phyloP scores from a whole-genome alignment of 2,888 invertebrate species.

The Dendrolimus pini region DNA sequence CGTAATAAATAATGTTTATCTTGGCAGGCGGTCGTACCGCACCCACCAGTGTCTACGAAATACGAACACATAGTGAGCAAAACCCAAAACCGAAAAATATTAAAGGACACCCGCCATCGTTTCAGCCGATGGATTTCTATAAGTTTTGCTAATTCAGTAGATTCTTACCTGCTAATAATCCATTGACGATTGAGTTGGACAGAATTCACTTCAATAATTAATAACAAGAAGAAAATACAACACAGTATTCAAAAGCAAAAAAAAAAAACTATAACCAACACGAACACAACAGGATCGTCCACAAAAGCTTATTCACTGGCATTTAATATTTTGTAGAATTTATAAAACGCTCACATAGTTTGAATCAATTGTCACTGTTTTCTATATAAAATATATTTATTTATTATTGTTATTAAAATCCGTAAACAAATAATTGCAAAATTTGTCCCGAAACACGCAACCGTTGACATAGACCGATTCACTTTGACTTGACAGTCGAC shows the following conservation, averaged over 20 bases:
- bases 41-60: constrained; percentile 6
- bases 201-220: neutral
- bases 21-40: constrained; percentile 1
- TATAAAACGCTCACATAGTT: neutral
- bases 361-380: neutral
- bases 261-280: neutral
- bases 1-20: neutral
- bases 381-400: neutral
- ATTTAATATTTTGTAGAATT: neutral
- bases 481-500: neutral
- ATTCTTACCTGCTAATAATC: constrained; percentile 53
- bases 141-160: neutral
- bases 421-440: neutral
- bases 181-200: constrained; percentile 31
- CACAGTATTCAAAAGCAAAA: too few species aligned
- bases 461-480: neutral
- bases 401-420: neutral
- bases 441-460: neutral
- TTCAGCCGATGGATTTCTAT: neutral
- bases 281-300: neutral
- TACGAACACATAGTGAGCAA: constrained; percentile 13
- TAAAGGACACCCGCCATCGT: constrained; percentile 3
- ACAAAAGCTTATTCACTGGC: neutral
- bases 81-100: constrained; percentile 6
- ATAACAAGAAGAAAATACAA: neutral